Evolutionary conservation across 2,888 invertebrate genomes (phyloP).

Genomic region (Hypsopygia costalis): DNA sequence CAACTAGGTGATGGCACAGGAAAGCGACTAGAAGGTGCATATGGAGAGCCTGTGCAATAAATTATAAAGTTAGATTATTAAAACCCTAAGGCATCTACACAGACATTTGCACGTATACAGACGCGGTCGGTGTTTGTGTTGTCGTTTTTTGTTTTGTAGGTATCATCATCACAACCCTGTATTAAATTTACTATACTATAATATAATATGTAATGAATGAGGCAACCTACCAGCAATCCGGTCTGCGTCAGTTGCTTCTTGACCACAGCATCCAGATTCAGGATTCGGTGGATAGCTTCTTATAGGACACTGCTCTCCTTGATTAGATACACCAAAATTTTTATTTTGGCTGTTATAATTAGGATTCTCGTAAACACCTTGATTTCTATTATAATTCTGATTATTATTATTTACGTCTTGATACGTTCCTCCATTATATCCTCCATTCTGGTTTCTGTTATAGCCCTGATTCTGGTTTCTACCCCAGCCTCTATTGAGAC

Average conservation of each 20-base stretch:
- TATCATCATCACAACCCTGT: too few relatives aligned
- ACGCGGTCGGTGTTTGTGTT: too few relatives aligned
- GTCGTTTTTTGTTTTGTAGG: too few relatives aligned
- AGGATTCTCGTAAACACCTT: neutral
- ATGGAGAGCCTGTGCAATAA: neutral
- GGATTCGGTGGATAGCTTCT: constrained; percentile 51
- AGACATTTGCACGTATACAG: too few relatives aligned
- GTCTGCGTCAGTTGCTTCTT: constrained; percentile 47
- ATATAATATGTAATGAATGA: too few relatives aligned
- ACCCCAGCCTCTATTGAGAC: too few relatives aligned
- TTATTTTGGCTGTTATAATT: constrained; percentile 13
- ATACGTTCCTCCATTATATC: too few relatives aligned
- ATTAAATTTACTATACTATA: too few relatives aligned
- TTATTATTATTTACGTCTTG: neutral
- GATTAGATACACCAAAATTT: constrained; percentile 15
- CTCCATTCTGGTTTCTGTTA: neutral
- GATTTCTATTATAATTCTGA: neutral
- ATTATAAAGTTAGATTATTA: too few relatives aligned
- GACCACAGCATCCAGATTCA: constrained; percentile 57
- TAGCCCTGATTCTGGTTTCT: neutral
- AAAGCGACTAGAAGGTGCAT: neutral
- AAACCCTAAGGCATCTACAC: too few relatives aligned
- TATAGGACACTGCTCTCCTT: constrained; percentile 39
- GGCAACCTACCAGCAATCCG: constrained; percentile 55
- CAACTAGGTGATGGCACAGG: neutral